A percentile compares a stretch with the other conserved stretches of the same genome.
phyloP scores from a whole-genome alignment of 2,797 vertebrate species.

The Amblyraja radiata region DNA sequence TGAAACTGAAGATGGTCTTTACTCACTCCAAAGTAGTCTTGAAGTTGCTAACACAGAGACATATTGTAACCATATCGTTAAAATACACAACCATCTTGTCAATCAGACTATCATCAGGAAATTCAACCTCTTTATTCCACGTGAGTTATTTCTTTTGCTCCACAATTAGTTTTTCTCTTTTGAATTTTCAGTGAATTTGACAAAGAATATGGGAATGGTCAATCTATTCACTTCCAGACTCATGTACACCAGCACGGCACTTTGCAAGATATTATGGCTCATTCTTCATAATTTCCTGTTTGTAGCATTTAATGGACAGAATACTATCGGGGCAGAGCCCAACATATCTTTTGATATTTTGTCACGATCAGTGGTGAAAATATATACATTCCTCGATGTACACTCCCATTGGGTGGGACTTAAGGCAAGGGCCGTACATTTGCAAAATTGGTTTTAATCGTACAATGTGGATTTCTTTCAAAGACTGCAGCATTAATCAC shows the following conservation, averaged over 20 bases:
- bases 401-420: too few relatives aligned
- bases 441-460: neutral
- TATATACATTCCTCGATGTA: neutral
- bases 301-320: neutral
- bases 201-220: neutral
- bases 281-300: neutral
- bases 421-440: neutral
- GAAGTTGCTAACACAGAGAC: neutral
- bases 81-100: neutral
- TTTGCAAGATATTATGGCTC: too few relatives aligned
- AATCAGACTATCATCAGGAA: slow-evolving; percentile 2
- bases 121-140: neutral
- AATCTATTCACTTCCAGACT: neutral
- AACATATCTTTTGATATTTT: neutral
- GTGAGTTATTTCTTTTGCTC: neutral
- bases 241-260: neutral
- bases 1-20: slow-evolving; percentile 8
- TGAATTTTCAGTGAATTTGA: neutral
- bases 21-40: neutral
- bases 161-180: neutral
- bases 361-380: neutral
- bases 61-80: neutral
- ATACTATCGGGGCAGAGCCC: neutral
- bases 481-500: neutral
- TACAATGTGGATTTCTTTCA: neutral